phyloP scores from a whole-genome alignment of 2,797 vertebrate genomes.

The Propithecus perrieri region DNA sequence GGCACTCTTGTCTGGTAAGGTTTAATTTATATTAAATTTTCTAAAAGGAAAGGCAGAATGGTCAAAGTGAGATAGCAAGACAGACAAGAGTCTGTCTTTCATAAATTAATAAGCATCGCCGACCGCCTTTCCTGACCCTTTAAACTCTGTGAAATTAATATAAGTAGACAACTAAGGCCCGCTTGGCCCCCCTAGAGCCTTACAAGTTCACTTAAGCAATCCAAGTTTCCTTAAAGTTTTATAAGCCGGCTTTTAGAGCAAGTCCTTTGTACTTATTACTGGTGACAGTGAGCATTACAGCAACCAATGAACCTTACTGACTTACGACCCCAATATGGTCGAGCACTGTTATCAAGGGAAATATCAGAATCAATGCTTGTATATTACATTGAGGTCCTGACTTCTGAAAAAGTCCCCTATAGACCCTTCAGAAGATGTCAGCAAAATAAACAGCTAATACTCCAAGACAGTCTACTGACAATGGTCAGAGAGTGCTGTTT shows the following conservation, averaged over 20 bases:
- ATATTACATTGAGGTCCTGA: conserved; percentile 87
- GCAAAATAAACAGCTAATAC: conserved; percentile 85
- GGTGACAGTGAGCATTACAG: conserved; percentile 90
- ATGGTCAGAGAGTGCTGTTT: conserved; percentile 56
- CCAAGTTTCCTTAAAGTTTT: conserved; percentile 96
- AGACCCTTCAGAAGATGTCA: conserved; percentile 84
- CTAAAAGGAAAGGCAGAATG: conserved; percentile 82
- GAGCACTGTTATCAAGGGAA: conserved; percentile 87
- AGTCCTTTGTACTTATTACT: conserved; percentile 92
- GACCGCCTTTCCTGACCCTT: conserved; percentile 96
- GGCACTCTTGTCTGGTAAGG: conserved; percentile 78
- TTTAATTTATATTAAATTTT: conserved; percentile 84
- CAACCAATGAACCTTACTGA: conserved; percentile 91
- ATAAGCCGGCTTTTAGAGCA: conserved; percentile 95
- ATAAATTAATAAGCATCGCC: conserved; percentile 96
- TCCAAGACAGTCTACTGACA: conserved; percentile 77
- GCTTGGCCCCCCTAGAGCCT: conserved; percentile 89
- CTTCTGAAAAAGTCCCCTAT: conserved; percentile 83
- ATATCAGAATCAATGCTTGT: conserved; percentile 88
- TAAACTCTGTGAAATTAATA: conserved; percentile 99
- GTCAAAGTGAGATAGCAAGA: conserved; percentile 86
- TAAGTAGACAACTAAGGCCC: conserved; percentile 95
- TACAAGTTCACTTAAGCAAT: conserved; percentile 94
- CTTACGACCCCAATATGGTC: conserved; percentile 88
- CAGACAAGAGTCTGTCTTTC: conserved; percentile 89